Percentiles rank a stretch among this genome's conserved stretches.
phyloP scores from a whole-genome alignment of 2,113 vertebrate species.

The Sinocyclocheilus grahami region DNA sequence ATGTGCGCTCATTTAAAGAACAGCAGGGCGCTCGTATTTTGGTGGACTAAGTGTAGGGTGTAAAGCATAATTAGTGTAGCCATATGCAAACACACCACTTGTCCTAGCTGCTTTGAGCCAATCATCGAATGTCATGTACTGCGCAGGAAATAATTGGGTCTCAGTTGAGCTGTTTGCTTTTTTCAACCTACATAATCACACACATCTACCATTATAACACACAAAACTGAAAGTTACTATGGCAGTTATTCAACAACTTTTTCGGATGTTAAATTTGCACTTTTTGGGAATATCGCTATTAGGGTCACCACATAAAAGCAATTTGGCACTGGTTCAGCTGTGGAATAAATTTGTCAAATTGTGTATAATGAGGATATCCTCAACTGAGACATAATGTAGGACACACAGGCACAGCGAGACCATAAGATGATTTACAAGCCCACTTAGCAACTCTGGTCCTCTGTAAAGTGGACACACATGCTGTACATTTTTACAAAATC shows the following conservation, averaged over 20 bases:
- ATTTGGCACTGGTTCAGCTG: constrained; percentile 20
- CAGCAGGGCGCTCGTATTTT: not conserved
- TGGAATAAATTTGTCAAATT: constrained; percentile 11
- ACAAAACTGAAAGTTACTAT: not conserved
- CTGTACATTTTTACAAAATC: not conserved
- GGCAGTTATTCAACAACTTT: constrained; percentile 19
- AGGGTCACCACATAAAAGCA: constrained; percentile 23
- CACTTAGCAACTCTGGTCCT: constrained; percentile 11
- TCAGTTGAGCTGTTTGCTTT: not conserved
- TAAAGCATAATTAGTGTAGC: constrained; percentile 15
- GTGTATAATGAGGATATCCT: constrained; percentile 25
- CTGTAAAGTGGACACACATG: constrained; percentile 15
- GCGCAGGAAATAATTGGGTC: not conserved
- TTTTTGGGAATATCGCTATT: constrained; percentile 10
- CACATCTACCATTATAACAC: not conserved
- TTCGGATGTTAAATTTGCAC: not conserved
- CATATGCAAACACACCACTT: constrained; percentile 17
- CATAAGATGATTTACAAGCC: constrained; percentile 27
- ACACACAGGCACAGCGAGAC: constrained; percentile 17
- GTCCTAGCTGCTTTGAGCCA: not conserved
- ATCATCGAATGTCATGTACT: not conserved
- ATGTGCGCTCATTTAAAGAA: not conserved
- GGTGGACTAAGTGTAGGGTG: constrained; percentile 7
- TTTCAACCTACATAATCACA: not conserved
- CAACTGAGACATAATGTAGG: constrained; percentile 29